phyloP scores from a whole-genome alignment of 2,113 vertebrate genomes.

The Rhynchomys soricoides region DNA sequence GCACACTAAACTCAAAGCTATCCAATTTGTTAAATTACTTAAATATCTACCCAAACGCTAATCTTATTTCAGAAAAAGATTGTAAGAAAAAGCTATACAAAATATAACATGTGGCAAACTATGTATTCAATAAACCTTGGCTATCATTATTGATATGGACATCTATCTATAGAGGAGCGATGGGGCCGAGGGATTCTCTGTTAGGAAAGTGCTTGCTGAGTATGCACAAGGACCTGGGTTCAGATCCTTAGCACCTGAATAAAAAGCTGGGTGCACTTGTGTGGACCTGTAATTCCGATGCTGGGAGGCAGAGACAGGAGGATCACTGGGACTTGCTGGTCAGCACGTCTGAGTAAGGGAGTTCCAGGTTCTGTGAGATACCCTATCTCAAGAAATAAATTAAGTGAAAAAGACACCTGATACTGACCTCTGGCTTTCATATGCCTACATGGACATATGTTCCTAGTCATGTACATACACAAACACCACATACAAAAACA shows the following conservation, averaged over 20 bases:
- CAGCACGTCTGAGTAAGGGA: background rate
- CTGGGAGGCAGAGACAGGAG: background rate
- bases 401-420: background rate
- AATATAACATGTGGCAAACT: background rate
- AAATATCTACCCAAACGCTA: background rate
- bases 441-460: background rate
- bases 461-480: background rate
- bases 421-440: background rate
- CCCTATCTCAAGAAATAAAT: background rate
- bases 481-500: background rate
- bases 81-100: slow-evolving; percentile 5
- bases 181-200: background rate
- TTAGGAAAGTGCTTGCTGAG: background rate
- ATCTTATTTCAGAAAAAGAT: background rate
- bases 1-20: background rate
- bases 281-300: background rate
- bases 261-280: background rate
- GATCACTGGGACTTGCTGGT: background rate
- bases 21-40: background rate
- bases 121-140: background rate
- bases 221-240: background rate
- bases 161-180: background rate
- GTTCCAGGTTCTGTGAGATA: background rate
- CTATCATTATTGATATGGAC: background rate
- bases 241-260: background rate